Evolutionary conservation across 2,888 invertebrate genomes (phyloP).

Genomic region (Lepidochrysops patricia): DNA sequence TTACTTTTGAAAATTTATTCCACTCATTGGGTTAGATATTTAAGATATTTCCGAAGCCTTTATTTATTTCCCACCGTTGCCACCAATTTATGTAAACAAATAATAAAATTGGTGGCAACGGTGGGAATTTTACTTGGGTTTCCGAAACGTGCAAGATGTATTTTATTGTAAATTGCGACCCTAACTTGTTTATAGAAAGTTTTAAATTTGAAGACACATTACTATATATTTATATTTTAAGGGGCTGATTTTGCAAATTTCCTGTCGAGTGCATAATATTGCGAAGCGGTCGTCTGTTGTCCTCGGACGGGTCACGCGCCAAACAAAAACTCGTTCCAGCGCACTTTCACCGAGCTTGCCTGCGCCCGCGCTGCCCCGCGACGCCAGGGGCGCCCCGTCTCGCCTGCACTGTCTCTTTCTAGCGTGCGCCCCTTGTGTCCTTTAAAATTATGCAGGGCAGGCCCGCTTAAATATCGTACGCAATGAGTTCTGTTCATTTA

Average conservation of each 20-base stretch:
- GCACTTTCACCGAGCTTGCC: slow-evolving; percentile 65
- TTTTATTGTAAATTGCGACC: too few relatives aligned
- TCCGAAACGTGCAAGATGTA: too few relatives aligned
- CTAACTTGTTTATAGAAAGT: too few relatives aligned
- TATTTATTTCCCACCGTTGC: neutral
- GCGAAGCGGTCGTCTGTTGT: slow-evolving; percentile 48
- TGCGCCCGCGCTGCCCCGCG: slow-evolving; percentile 42
- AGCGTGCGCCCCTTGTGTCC: slow-evolving; percentile 18
- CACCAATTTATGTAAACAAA: too few relatives aligned
- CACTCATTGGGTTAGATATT: too few relatives aligned
- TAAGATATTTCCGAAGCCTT: neutral
- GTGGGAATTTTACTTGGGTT: too few relatives aligned
- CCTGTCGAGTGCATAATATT: slow-evolving; percentile 31
- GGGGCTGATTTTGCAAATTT: slow-evolving; percentile 23
- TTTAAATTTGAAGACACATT: too few relatives aligned
- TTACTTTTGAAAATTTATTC: too few relatives aligned
- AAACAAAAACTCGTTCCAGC: slow-evolving; percentile 60
- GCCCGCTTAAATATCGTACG: neutral
- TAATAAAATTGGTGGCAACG: too few relatives aligned
- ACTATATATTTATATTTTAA: too few relatives aligned
- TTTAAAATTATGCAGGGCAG: neutral
- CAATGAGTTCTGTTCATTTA: neutral
- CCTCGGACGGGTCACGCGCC: slow-evolving; percentile 70
- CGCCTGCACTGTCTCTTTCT: slow-evolving; percentile 33
- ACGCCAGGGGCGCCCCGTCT: slow-evolving; percentile 46